phyloP scores from a whole-genome alignment of 2,797 vertebrate species.

The Cirrhinus molitorella region DNA sequence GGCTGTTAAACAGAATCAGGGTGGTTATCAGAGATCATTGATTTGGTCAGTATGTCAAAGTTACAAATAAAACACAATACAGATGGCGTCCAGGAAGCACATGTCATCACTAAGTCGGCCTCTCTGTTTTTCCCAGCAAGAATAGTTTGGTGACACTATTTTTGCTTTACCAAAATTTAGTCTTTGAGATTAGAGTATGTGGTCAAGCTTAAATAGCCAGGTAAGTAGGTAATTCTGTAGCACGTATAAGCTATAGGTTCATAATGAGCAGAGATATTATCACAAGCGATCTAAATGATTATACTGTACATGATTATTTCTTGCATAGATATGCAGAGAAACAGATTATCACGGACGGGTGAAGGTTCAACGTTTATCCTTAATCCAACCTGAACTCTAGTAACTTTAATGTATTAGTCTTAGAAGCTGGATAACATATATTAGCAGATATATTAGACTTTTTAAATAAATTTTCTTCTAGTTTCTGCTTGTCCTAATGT shows the following conservation, averaged over 20 bases:
- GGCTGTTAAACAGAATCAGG: conserved; percentile 62
- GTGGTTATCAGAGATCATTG: conserved; percentile 68
- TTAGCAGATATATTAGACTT: neutral
- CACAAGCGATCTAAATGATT: conserved; percentile 6
- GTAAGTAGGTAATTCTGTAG: neutral
- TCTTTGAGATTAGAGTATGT: neutral
- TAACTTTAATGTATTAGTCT: conserved; percentile 5
- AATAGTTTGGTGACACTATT: neutral
- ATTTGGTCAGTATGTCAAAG: conserved; percentile 57
- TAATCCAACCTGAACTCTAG: neutral
- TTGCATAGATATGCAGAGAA: conserved; percentile 14
- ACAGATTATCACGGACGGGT: conserved; percentile 3
- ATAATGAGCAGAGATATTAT: neutral
- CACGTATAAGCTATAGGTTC: neutral
- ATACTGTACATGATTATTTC: conserved; percentile 15
- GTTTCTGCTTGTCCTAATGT: conserved; percentile 41
- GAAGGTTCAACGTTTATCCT: conserved; percentile 9
- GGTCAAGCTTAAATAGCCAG: neutral
- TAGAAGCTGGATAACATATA: neutral
- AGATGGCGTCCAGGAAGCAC: conserved; percentile 83
- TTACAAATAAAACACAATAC: conserved; percentile 72
- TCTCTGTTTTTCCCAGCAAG: neutral
- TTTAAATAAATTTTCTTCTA: neutral
- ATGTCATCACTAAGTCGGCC: conserved; percentile 58
- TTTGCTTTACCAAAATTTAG: conserved; percentile 11